phyloP scores from a whole-genome alignment of 2,888 invertebrate species.

The Miltochrista miniata region DNA sequence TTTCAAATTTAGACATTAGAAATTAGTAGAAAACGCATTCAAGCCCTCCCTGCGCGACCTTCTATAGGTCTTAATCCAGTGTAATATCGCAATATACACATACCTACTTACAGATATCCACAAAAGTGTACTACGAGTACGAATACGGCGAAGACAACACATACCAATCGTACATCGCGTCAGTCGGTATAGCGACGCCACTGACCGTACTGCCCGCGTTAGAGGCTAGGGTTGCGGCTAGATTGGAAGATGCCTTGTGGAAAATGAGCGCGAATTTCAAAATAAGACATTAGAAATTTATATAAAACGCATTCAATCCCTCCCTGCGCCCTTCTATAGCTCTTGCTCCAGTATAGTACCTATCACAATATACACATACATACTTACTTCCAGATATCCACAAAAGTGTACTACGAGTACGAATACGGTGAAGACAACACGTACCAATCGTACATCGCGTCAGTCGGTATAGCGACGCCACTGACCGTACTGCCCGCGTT shows the following conservation, averaged over 20 bases:
- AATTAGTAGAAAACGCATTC: too few species aligned
- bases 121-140: constrained; percentile 67
- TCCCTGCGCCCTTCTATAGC: too few species aligned
- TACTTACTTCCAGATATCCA: constrained; percentile 61
- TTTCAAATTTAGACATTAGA: too few species aligned
- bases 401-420: constrained; percentile 67
- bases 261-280: too few species aligned
- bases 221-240: constrained; percentile 59
- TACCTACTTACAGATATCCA: constrained; percentile 59
- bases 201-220: constrained; percentile 66
- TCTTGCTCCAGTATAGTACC: too few species aligned
- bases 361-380: too few species aligned
- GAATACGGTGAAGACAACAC: constrained; percentile 77
- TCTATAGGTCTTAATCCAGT: too few species aligned
- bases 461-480: constrained; percentile 67
- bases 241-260: constrained; percentile 71
- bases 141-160: constrained; percentile 77
- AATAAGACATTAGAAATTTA: too few species aligned
- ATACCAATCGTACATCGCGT: constrained; percentile 66
- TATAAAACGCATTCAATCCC: too few species aligned
- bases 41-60: too few species aligned
- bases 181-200: constrained; percentile 67
- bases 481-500: constrained; percentile 66
- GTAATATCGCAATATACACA: too few species aligned
- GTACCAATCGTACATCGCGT: constrained; percentile 66